Conservation (phyloP, 2,888 invertebrate species). For the Seira sanloemensis region DNA sequence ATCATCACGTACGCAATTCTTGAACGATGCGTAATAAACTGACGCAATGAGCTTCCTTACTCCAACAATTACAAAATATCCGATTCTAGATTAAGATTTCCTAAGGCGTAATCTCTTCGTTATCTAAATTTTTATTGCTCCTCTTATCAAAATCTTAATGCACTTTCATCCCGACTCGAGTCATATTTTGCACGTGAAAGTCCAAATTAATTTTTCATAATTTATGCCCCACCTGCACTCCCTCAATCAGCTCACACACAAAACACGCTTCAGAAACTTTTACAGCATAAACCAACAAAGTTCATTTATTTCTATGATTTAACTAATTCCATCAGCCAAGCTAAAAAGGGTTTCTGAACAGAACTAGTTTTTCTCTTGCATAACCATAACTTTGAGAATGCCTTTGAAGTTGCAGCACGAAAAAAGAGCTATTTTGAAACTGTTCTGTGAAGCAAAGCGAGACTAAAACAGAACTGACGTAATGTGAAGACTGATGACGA, state of each 20-base stretch:
- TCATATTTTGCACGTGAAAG: neutral
- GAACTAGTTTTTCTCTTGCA: neutral
- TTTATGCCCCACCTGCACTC: neutral
- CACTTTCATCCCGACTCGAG: neutral
- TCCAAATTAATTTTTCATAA: neutral
- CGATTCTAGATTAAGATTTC: neutral
- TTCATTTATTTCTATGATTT: neutral
- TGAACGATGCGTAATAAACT: neutral
- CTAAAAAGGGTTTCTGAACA: neutral
- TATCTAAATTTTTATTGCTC: neutral
- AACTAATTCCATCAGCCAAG: neutral
- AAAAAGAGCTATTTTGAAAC: constrained; percentile 24
- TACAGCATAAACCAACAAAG: neutral
- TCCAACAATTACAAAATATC: neutral
- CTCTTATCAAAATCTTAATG: neutral
- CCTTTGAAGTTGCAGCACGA: too few relatives aligned
- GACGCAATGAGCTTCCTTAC: neutral
- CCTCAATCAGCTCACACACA: neutral
- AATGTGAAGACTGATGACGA: constrained; percentile 28
- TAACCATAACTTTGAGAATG: neutral
- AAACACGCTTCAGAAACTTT: neutral
- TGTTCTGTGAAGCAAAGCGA: constrained; percentile 24
- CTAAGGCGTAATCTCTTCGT: neutral
- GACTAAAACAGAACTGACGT: constrained; percentile 53
- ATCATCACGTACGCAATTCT: neutral